Base-by-base conservation (phyloP, 2,888 invertebrate genomes). In the Lumbricus terrestris region DNA sequence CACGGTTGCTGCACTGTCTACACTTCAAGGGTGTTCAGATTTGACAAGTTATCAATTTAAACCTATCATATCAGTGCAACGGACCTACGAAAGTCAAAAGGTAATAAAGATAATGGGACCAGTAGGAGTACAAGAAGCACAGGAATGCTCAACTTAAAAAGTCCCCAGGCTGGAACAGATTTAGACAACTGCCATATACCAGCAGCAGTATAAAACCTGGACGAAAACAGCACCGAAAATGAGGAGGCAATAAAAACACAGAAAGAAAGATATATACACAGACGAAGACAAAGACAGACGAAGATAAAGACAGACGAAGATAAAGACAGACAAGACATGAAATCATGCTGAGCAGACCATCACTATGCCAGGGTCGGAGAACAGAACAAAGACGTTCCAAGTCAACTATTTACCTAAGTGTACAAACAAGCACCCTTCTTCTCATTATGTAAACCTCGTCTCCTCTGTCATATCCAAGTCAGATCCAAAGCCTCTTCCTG, bases 21-120 rank as follows among this genome's bases (percentile, higher is more conserved):
- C 69, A 69, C n/a, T 69, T 69, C n/a, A 69, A 69, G 69, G n/a
- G 69, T n/a, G n/a, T n/a, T 69, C 69, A 69, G 69, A 69, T 69
- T n/a, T 69, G 69, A 69, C 69, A n/a, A 69, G 69, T n/a, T n/a
- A 69, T 69, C 69, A 69, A n/a, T 69, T 29, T 69, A 29, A 29
- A 69, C n/a, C 69, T n/a, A 69, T 69, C n/a, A 69, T n/a, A 69
- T n/a, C 69, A 69, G 69, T 69, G 69, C 69, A 69, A n/a, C 13
- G n/a, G n/a, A 13, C 29, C 69, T n/a, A n/a, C 69, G n/a, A 69
- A n/a, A 69, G 69, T 69, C 69, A 69, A 29, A 69, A 69, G 69
- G 69, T 69, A 69, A 69, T 69, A 69, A 29, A 69, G n/a, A 69
- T 69, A 69, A n/a, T 13, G 16, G 29, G 69, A 69, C n/a, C 69